Evolutionary conservation across 2,797 vertebrate species (phyloP), one percentile per base, ranked within the genome.

Genomic region (Myotis myotis): DNA sequence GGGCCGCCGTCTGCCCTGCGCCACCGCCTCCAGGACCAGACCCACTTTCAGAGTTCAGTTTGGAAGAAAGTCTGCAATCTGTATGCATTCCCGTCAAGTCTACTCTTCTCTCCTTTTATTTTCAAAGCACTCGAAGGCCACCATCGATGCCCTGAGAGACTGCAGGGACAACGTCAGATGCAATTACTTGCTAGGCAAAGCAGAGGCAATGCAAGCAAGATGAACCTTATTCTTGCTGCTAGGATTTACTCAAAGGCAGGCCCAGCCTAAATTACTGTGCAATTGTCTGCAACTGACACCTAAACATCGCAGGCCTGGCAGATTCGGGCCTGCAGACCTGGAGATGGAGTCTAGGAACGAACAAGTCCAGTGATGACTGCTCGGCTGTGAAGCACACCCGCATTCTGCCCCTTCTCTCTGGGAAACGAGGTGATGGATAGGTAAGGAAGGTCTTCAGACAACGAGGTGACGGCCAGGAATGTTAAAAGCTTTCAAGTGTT

Each of bases 401-500:
- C 0, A 3, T 75, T 74, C 60, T 41, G n/a, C 41, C 15, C 72
- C 83, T 80, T 89, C 41, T 5, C 70, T 72, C 53, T 93, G 16
- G 25, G 78, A 88, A 82, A 76, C 17, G 3, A 60, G 76, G 44
- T 71, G 92, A 47, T 51, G 23, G 93, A 86, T 47, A 70, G 60
- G 72, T 64, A 79, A 81, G 86, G n/a, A 41, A 62, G 86, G 72
- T 41, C 36, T 76, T 80, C 36, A 78, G 92, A 83, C 62, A 55
- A 1, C 5, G 44, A 83, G 79, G 88, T 89, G 94, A 92, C 86
- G 44, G 79, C 44, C 82, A 96, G 80, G 95, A 97, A 94, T 93
- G 92, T 91, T 94, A 95, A 96, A 96, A 96, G 96, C 95, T 97
- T 96, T 91, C 74, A 80, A 91, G 66, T 95, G 95, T 94, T 95